A percentile compares a stretch with the other conserved stretches of the same genome.
Conservation (phyloP, 2,113 vertebrate species). For the Herpetotheres cachinnans region DNA sequence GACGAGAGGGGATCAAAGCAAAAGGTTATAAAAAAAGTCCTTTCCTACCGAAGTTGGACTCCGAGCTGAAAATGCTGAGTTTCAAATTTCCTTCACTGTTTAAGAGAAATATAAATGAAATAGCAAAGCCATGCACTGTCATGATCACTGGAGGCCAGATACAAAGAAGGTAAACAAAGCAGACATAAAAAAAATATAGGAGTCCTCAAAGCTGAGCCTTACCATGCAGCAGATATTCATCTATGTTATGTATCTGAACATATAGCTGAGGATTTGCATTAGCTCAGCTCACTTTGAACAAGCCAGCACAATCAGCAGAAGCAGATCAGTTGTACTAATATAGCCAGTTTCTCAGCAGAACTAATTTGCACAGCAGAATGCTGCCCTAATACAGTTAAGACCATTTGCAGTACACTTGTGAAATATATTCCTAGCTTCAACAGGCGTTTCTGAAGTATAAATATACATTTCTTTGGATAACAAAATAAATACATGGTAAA, state of each 20-base stretch:
- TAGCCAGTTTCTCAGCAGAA: not conserved
- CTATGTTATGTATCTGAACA: not conserved
- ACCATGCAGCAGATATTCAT: not conserved
- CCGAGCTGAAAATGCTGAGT: not conserved
- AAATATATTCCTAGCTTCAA: not conserved
- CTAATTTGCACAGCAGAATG: not conserved
- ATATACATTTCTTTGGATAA: not conserved
- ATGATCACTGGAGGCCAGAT: not conserved
- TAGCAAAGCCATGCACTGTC: not conserved
- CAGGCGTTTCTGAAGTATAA: not conserved
- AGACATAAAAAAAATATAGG: not conserved
- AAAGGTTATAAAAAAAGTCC: not conserved
- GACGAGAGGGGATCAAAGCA: not conserved
- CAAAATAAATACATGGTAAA: not conserved
- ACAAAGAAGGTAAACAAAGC: not conserved
- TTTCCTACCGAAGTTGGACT: not conserved
- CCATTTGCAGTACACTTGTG: not conserved
- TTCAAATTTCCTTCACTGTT: not conserved
- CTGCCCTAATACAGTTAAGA: not conserved
- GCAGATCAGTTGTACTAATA: not conserved
- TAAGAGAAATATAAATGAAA: not conserved
- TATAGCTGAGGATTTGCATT: not conserved
- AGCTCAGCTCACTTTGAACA: not conserved
- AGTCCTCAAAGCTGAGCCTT: fast-evolving
- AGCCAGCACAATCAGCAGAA: not conserved